These are phyloP conservation scores for Zalophus californianus DNA, from an alignment of 2,797 vertebrate species.

Conservation along the genomic window DNA sequence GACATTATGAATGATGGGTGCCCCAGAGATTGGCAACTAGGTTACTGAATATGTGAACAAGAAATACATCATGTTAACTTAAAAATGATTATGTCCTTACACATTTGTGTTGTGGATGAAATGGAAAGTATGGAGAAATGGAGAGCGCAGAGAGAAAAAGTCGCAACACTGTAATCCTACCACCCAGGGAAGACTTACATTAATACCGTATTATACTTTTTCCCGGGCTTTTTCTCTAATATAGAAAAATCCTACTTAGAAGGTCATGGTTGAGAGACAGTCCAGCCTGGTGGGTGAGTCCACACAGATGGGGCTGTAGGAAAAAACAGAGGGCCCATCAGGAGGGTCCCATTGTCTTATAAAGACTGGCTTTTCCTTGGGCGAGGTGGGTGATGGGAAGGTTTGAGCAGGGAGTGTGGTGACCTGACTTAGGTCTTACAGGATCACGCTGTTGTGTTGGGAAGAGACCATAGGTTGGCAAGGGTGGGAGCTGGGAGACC, in stretches of 20 bases:
- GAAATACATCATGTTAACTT: rapidly evolving
- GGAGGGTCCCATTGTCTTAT: rapidly evolving
- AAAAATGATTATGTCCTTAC: neutral
- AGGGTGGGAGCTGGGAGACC: neutral
- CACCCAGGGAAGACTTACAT: no score
- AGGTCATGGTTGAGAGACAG: neutral
- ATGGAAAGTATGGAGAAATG: neutral
- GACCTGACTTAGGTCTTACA: no score
- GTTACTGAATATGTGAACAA: neutral
- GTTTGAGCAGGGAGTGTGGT: neutral
- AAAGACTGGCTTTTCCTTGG: neutral
- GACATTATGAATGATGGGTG: neutral
- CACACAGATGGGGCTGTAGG: neutral
- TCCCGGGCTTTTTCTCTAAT: neutral
- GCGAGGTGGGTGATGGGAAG: rapidly evolving
- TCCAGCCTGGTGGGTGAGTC: neutral
- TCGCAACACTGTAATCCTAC: neutral
- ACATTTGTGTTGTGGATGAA: neutral
- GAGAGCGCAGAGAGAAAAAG: neutral
- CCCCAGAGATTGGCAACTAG: rapidly evolving
- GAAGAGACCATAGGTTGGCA: rapidly evolving
- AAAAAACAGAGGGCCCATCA: rapidly evolving
- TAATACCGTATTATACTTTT: rapidly evolving
- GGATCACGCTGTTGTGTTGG: neutral
- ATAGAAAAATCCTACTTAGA: neutral